Conservation (phyloP, 1,140 invertebrate genomes). For the Danaus melanippus region DNA sequence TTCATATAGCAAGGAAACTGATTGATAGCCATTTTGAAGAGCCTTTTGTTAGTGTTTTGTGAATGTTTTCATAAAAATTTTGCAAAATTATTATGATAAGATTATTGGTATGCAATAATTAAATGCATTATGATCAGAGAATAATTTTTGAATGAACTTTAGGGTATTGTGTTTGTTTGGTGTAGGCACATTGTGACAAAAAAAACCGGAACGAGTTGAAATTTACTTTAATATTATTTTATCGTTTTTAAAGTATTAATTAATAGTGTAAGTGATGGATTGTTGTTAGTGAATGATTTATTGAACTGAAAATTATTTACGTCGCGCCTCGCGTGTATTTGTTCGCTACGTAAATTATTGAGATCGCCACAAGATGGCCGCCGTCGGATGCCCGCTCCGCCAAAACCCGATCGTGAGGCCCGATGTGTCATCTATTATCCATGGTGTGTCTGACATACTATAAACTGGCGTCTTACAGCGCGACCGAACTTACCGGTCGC, state of each 20-base stretch:
- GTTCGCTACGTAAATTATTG: slow-evolving; percentile 60
- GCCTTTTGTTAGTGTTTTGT: slow-evolving; percentile 72
- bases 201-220: slow-evolving; percentile 59
- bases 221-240: slow-evolving; percentile 45
- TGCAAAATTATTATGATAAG: slow-evolving; percentile 40
- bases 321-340: slow-evolving; percentile 61
- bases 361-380: slow-evolving; percentile 69
- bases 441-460: slow-evolving; percentile 48
- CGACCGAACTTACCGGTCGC: slow-evolving; percentile 47
- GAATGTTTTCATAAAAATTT: slow-evolving; percentile 67
- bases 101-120: slow-evolving; percentile 32
- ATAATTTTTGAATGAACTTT: slow-evolving; percentile 20
- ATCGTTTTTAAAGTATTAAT: slow-evolving; percentile 25
- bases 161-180: slow-evolving; percentile 48
- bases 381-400: slow-evolving; percentile 61
- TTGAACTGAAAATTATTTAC: slow-evolving; percentile 45
- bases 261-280: slow-evolving; percentile 24
- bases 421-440: slow-evolving; percentile 61
- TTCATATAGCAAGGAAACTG: slow-evolving; percentile 62
- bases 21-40: slow-evolving; percentile 72
- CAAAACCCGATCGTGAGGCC: slow-evolving; percentile 61
- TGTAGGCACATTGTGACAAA: slow-evolving; percentile 58
- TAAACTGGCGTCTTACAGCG: slow-evolving; percentile 54
- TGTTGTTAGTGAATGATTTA: slow-evolving; percentile 21
- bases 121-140: slow-evolving; percentile 26